Base-by-base conservation (phyloP, 1,140 invertebrate genomes). In the Brachionus sp. region DNA sequence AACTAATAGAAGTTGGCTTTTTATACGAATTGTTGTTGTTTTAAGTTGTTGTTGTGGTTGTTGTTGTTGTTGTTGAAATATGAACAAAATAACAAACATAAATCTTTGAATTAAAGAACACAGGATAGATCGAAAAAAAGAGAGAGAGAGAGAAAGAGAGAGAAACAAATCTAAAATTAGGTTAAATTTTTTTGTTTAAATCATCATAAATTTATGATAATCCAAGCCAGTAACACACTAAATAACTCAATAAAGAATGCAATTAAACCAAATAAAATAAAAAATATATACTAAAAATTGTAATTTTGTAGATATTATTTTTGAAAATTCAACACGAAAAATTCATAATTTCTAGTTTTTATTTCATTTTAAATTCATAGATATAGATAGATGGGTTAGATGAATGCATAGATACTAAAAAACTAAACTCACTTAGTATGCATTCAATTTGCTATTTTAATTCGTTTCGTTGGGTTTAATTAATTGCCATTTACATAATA, bases 141-240 rank as follows among this genome's bases (percentile, higher is more conserved):
- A n/a, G n/a, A 70, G 37, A 70, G 37, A 70, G 19, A 13, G 16
- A 19, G 9, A 62, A 10, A 68, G 13, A 68, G 6, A 70, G 33
- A 73, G 16, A 35, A 46, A 46, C 19, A 44, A 25, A 75, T 2
- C 19, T 44, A 46, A 75, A 75, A 75, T 75, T 75, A 29, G 70
- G 70, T 75, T 75, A 75, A 46, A 46, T 73, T 73, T 73, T 62
- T 12, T 37, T 37, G n/a, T 35, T 37, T n/a, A 19, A 39, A 73
- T 73, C 37, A 73, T 73, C 37, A 73, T 73, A 37, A 73, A 46
- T 75, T 75, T 75, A 75, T 75, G 70, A 75, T 75, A 75, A 75
- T 75, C 70, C 70, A 75, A 73, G 50, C 50, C 50, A 53, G 50
- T 16, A 53, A 53, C 50, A 53, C 50, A 53, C 50, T 53, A 53